These are phyloP conservation scores for Silurus meridionalis DNA, from an alignment of 2,113 vertebrate species.

Conservation along the genomic window DNA sequence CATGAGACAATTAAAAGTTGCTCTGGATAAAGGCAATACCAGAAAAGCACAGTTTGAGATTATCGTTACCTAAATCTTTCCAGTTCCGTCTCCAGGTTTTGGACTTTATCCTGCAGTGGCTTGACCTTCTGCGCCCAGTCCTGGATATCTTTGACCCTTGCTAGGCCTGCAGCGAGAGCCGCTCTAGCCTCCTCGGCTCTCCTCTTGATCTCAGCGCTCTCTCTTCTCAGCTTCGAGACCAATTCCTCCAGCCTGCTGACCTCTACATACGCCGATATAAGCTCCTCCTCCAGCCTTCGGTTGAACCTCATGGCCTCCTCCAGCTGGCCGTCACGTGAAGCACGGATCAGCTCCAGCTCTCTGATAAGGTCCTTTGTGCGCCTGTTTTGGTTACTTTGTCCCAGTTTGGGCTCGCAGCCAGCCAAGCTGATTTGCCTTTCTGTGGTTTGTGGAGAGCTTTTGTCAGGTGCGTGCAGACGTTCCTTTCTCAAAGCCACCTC, in stretches of 20 bases:
- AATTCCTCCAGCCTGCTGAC: constrained; percentile 59
- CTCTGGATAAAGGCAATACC: neutral
- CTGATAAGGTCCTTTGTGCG: constrained; percentile 64
- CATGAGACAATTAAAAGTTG: no score
- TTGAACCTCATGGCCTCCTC: constrained; percentile 75
- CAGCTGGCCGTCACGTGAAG: constrained; percentile 74
- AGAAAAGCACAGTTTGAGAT: neutral
- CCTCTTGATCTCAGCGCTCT: constrained; percentile 71
- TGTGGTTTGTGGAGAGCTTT: neutral
- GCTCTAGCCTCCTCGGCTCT: constrained; percentile 71
- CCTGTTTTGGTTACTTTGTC: constrained; percentile 21
- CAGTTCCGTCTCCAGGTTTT: constrained; percentile 65
- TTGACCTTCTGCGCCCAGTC: constrained; percentile 66
- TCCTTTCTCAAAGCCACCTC: constrained; percentile 68
- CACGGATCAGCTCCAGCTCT: constrained; percentile 74
- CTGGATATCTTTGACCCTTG: constrained; percentile 71
- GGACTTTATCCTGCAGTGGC: constrained; percentile 63
- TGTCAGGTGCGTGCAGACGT: neutral
- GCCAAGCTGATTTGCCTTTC: neutral
- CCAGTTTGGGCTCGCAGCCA: neutral
- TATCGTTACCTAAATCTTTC: constrained; percentile 63
- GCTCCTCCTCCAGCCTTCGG: constrained; percentile 71
- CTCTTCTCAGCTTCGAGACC: constrained; percentile 62
- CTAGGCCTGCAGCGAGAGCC: constrained; percentile 66
- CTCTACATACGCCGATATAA: constrained; percentile 64